Base-by-base conservation (phyloP, 2,113 vertebrate genomes). In the Calyptomena viridis region DNA sequence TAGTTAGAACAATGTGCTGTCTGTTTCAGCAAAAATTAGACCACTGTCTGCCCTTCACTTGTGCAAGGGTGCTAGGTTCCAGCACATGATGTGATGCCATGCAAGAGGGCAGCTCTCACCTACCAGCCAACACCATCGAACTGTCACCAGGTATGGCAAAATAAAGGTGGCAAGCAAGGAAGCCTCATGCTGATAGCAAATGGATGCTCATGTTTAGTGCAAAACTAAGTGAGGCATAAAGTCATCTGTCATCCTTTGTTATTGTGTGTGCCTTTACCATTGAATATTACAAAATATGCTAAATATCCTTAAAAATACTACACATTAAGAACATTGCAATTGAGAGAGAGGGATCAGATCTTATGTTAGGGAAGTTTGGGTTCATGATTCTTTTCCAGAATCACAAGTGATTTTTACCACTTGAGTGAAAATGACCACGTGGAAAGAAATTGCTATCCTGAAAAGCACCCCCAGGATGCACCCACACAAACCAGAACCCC, bases 61-160 rank as follows among this genome's bases (percentile, higher is more conserved):
- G 5, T 14, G 14, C 18, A 12, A 8, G 40, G n/a, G 9, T 6
- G 2, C 12, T 49, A 22, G 10, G 2, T 16, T 64, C 35, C 52
- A 55, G 33, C 2, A 2, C 6, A 3, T 5, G 5, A 7, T 1
- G 4, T 28, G 44, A n/a, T 37, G 21, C 3, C 24, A 5, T 1
- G 12, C 1, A 8, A 24, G 16, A 76, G 40, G 44, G 20, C 20
- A 59, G 13, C 46, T 66, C 20, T 5, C 40, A 58, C 14, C 11
- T 1, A 0, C 17, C 8, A 50, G 15, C 7, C 14, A n/a, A 5
- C 7, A 8, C 21, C 25, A 8, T 1, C 5, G 44, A 28, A 1
- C 47, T 92, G 15, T 33, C 21, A 58, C 37, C 40, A n/a, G 1
- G 7, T 56, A n/a, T n/a, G n/a, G n/a, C n/a, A n/a, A n/a, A n/a